phyloP scores from a whole-genome alignment of 2,888 invertebrate species.

The Trissolcus brochymenae region DNA sequence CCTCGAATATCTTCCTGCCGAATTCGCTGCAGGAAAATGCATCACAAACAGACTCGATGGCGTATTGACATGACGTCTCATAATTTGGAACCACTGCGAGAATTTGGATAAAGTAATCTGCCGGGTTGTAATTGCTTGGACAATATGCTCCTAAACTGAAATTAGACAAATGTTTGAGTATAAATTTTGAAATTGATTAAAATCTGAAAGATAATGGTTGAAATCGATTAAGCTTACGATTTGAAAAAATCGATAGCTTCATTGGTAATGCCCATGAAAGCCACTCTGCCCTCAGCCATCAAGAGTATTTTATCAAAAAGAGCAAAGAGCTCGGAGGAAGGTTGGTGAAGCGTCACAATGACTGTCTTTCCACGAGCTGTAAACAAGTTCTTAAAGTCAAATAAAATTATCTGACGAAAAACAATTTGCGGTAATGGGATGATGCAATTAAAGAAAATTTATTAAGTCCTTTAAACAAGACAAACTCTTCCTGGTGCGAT shows the following conservation, averaged over 20 bases:
- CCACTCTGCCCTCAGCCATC: constrained; percentile 94
- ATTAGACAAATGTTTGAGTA: not conserved
- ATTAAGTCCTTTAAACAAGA: constrained; percentile 3
- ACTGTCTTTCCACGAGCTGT: constrained; percentile 89
- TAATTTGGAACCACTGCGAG: constrained; percentile 90
- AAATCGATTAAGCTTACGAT: constrained; percentile 79
- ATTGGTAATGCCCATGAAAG: constrained; percentile 88
- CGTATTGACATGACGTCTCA: constrained; percentile 87
- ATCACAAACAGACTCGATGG: constrained; percentile 88
- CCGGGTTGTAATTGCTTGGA: constrained; percentile 94
- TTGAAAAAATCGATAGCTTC: constrained; percentile 89
- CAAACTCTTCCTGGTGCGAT: not conserved
- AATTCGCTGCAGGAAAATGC: constrained; percentile 83
- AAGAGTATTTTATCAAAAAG: constrained; percentile 93
- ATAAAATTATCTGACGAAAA: not conserved
- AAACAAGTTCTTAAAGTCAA: not conserved
- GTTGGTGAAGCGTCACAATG: constrained; percentile 96
- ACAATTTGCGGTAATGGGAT: constrained; percentile 10
- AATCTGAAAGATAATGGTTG: too few relatives aligned
- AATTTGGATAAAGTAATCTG: constrained; percentile 94
- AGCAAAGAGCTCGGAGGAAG: constrained; percentile 92
- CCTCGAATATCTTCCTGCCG: constrained; percentile 80
- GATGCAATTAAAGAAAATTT: constrained; percentile 19
- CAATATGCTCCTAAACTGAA: constrained; percentile 87
- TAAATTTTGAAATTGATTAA: too few relatives aligned